These are phyloP conservation scores for Zaprionus nigranus DNA, from an alignment of 1,140 invertebrate species.

Conservation along the genomic window DNA sequence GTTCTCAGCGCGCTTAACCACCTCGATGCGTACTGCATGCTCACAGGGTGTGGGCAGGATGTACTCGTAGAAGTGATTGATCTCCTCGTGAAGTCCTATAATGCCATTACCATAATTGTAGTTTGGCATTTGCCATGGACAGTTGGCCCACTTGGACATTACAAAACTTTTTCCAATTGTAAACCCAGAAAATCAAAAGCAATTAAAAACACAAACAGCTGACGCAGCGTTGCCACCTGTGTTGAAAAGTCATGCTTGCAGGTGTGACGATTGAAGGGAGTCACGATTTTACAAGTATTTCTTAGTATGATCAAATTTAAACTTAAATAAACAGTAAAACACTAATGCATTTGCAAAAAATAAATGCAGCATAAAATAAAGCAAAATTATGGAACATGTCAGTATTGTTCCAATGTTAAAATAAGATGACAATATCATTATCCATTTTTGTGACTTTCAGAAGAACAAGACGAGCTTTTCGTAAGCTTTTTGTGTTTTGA, in stretches of 20 bases:
- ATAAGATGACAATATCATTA: no score
- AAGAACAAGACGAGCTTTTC: no score
- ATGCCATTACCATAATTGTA: constrained; percentile 89
- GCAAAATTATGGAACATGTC: no score
- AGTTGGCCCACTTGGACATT: constrained; percentile 92
- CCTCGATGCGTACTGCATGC: constrained; percentile 91
- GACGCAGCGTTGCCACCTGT: constrained; percentile 22
- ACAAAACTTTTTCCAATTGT: constrained; percentile 67
- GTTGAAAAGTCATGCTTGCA: background rate
- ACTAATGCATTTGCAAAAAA: no score
- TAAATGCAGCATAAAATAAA: no score
- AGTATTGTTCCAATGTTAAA: no score
- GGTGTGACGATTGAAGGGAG: background rate
- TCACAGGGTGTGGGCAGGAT: constrained; percentile 96
- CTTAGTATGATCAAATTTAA: background rate
- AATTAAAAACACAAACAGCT: constrained; percentile 14
- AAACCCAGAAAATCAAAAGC: background rate
- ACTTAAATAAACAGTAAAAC: no score
- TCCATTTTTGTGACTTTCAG: no score
- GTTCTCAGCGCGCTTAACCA: constrained; percentile 93
- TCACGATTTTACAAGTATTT: background rate
- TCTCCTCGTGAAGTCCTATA: constrained; percentile 96
- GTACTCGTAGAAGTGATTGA: constrained; percentile 96
- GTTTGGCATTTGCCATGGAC: constrained; percentile 92
- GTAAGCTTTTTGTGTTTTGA: no score